A percentile compares a stretch with the other conserved stretches of the same genome.
Evolutionary conservation across 2,797 vertebrate genomes (phyloP).

Genomic region (Acanthiza pusilla): DNA sequence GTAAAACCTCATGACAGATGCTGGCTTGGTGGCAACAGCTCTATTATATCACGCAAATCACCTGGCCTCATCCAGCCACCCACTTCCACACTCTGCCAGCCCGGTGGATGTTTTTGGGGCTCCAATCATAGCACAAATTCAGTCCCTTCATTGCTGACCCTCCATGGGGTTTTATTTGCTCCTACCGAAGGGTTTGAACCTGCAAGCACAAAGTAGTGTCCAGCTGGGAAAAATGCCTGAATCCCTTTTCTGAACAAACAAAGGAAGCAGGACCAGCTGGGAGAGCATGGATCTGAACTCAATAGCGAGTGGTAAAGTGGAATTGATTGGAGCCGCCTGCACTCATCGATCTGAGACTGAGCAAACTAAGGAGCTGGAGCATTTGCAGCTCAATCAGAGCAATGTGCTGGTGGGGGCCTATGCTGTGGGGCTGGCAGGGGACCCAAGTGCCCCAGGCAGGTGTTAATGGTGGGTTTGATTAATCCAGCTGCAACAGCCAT

Average conservation of each 20-base stretch:
- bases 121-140: neutral
- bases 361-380: constrained; percentile 6
- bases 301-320: neutral
- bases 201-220: neutral
- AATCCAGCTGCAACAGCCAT: neutral
- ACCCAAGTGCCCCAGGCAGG: neutral
- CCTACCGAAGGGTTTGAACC: neutral
- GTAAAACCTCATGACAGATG: neutral
- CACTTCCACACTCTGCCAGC: neutral
- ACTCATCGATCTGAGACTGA: constrained; percentile 13
- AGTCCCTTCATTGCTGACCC: neutral
- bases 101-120: neutral
- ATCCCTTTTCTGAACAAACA: neutral
- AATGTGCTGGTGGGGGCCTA: neutral
- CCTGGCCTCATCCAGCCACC: neutral
- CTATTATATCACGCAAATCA: neutral
- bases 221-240: neutral
- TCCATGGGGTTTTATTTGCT: neutral
- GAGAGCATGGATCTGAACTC: neutral
- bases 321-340: constrained; percentile 36
- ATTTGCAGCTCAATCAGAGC: constrained; percentile 44
- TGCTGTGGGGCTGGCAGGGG: neutral
- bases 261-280: neutral
- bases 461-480: constrained; percentile 27
- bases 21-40: neutral